Conservation (phyloP, 1,140 invertebrate genomes). For the Vanessa tameamea region DNA sequence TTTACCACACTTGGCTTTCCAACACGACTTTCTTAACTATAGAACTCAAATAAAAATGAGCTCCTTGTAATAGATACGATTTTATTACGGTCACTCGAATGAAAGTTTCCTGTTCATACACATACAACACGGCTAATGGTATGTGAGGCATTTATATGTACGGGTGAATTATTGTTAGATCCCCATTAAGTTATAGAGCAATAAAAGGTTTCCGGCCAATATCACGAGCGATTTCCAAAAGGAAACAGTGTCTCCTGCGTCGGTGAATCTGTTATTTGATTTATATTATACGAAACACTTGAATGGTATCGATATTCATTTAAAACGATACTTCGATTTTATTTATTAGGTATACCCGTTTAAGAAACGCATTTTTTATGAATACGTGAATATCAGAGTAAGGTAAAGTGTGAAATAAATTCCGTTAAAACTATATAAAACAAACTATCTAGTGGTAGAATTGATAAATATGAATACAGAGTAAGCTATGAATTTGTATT, state of each 20-base stretch:
- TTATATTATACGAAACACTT: slow-evolving; percentile 16
- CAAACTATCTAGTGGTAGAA: too few relatives aligned
- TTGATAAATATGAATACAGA: too few relatives aligned
- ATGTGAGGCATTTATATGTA: slow-evolving; percentile 40
- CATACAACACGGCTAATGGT: slow-evolving; percentile 29
- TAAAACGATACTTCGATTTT: neutral
- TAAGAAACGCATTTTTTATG: too few relatives aligned
- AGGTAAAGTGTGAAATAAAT: too few relatives aligned
- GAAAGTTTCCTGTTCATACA: slow-evolving; percentile 23
- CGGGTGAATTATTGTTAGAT: slow-evolving; percentile 33
- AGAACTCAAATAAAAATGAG: slow-evolving; percentile 14
- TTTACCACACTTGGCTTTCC: neutral
- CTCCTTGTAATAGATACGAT: slow-evolving; percentile 4
- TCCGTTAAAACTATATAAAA: too few relatives aligned
- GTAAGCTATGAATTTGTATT: too few relatives aligned
- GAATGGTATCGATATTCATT: neutral
- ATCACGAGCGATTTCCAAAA: slow-evolving; percentile 35
- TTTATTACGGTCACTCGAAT: slow-evolving; percentile 26
- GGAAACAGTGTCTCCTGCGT: slow-evolving; percentile 33
- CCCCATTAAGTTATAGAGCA: slow-evolving; percentile 38
- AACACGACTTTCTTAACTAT: neutral
- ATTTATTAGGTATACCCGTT: too few relatives aligned
- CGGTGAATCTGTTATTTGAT: slow-evolving; percentile 24
- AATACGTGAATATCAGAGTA: too few relatives aligned
- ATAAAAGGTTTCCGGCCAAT: slow-evolving; percentile 40